phyloP scores from a whole-genome alignment of 2,113 vertebrate species.

The Camelus dromedarius region DNA sequence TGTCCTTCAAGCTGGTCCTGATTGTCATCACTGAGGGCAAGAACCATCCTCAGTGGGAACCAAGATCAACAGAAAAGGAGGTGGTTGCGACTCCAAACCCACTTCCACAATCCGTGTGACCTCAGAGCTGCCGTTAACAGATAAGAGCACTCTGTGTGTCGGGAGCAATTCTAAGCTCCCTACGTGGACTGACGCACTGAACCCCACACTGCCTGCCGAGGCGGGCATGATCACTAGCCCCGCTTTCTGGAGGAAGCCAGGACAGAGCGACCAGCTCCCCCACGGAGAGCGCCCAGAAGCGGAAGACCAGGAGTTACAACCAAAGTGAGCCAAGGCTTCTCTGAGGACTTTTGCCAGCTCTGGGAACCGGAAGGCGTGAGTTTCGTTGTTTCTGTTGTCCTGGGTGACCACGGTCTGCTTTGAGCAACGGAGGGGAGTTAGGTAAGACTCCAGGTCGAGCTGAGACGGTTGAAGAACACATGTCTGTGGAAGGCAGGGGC shows the following conservation, averaged over 20 bases:
- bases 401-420: not conserved
- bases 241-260: not conserved
- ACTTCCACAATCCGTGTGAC: fast-evolving
- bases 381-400: not conserved
- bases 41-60: fast-evolving
- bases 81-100: fast-evolving
- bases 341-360: fast-evolving
- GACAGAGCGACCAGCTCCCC: not conserved
- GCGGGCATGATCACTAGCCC: fast-evolving
- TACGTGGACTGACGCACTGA: fast-evolving
- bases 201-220: fast-evolving
- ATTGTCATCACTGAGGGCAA: fast-evolving
- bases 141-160: fast-evolving
- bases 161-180: not conserved
- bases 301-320: no score
- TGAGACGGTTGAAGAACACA: fast-evolving
- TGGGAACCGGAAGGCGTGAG: fast-evolving
- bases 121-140: fast-evolving
- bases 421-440: not conserved
- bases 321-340: not conserved
- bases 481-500: fast-evolving
- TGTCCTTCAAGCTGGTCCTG: fast-evolving
- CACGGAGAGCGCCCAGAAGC: fast-evolving
- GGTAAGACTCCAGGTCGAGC: fast-evolving
- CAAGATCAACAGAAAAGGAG: fast-evolving